Conservation (phyloP, 2,797 vertebrate genomes). For the Gallinago stenura region DNA sequence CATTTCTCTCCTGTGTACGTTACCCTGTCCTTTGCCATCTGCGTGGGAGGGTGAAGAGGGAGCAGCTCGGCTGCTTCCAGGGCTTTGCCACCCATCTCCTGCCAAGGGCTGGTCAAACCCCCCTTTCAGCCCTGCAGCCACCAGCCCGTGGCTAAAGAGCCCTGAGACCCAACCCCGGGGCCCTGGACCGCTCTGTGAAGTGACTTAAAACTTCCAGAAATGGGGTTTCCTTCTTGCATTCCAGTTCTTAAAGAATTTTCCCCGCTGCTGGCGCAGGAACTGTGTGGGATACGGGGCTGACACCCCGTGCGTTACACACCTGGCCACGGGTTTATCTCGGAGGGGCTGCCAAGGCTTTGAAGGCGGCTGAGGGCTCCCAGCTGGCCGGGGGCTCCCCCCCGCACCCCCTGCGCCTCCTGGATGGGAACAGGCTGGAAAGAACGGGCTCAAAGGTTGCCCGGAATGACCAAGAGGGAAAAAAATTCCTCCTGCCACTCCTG, state of each 20-base stretch:
- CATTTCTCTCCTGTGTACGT: background rate
- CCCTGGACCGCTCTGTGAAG: background rate
- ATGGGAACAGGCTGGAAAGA: conserved; percentile 24
- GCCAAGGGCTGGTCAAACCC: background rate
- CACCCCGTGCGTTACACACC: background rate
- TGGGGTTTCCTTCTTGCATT: background rate
- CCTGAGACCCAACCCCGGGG: background rate
- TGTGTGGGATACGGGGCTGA: background rate
- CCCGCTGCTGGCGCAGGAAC: background rate
- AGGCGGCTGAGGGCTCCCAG: conserved; percentile 31
- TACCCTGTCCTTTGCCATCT: background rate
- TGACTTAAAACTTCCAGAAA: background rate
- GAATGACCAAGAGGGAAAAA: conserved; percentile 38
- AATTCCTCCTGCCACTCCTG: conserved; percentile 66
- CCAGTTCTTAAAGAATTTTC: background rate
- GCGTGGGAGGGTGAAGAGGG: background rate
- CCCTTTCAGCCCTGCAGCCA: background rate
- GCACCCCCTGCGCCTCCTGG: background rate
- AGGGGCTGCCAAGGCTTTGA: background rate
- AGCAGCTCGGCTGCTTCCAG: background rate
- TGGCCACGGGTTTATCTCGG: background rate
- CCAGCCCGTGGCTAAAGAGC: accelerated
- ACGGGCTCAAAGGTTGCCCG: conserved; percentile 49
- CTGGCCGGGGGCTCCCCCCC: background rate
- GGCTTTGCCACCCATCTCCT: background rate